These are phyloP conservation scores for Siderastrea radians DNA, from an alignment of 92 coral and sea anemone genomes.

Conservation along the genomic window DNA sequence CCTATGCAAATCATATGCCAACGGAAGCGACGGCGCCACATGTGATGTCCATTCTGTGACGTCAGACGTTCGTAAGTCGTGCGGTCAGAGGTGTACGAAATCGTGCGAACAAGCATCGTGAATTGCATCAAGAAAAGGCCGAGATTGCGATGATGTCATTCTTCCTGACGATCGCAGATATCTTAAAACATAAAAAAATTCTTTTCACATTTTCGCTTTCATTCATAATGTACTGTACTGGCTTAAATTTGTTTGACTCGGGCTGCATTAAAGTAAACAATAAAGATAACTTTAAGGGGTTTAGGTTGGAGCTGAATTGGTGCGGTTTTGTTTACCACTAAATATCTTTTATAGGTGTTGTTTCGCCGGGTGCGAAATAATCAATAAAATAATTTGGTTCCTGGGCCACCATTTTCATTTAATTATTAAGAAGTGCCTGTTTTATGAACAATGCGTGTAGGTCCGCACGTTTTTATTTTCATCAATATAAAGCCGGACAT, in stretches of 20 bases:
- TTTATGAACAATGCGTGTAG: background rate
- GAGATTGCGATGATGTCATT: background rate
- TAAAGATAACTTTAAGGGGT: too few relatives aligned
- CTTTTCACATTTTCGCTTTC: background rate
- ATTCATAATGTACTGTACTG: background rate
- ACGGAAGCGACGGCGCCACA: background rate
- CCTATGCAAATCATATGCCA: slow-evolving; percentile 6
- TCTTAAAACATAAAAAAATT: background rate
- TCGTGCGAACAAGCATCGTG: slow-evolving; percentile 8
- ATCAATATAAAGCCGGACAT: background rate
- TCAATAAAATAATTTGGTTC: background rate
- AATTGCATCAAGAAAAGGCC: background rate
- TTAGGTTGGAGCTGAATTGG: too few relatives aligned
- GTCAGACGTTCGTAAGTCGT: background rate
- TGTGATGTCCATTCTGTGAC: background rate
- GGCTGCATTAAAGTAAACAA: too few relatives aligned
- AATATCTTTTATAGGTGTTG: background rate
- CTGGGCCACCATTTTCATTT: background rate
- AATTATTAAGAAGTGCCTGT: background rate
- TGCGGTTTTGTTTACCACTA: background rate
- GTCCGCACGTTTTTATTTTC: background rate
- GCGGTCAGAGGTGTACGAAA: background rate
- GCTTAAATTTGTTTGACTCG: too few relatives aligned
- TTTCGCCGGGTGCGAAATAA: too few relatives aligned
- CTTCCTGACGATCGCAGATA: background rate